Conservation (phyloP, 2,113 vertebrate genomes). For the Plecotus auritus region DNA sequence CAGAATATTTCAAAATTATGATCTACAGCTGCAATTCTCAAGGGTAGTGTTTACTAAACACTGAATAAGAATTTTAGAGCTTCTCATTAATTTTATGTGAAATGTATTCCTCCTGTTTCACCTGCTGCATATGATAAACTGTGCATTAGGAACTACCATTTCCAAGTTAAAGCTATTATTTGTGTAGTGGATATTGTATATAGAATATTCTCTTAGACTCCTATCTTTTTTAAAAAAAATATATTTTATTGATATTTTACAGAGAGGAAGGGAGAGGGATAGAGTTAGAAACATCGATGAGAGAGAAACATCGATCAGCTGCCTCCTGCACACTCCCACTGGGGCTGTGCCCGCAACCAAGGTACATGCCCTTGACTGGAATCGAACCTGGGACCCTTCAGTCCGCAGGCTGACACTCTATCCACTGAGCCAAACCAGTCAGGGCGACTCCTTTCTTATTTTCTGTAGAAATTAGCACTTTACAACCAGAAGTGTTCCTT, state of each 20-base stretch:
- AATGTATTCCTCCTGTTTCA: background rate
- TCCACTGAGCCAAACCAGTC: too few species aligned
- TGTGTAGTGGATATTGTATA: background rate
- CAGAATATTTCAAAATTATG: background rate
- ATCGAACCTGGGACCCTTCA: too few species aligned
- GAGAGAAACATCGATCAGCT: too few species aligned
- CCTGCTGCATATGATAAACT: background rate
- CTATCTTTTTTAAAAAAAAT: too few species aligned
- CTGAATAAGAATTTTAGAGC: background rate
- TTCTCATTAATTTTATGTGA: background rate
- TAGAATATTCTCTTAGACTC: background rate
- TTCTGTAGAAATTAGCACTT: background rate
- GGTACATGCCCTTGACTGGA: too few species aligned
- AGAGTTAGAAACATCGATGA: too few species aligned
- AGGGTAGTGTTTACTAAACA: background rate
- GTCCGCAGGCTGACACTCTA: too few species aligned
- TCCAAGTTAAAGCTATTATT: background rate
- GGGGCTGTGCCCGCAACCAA: too few species aligned
- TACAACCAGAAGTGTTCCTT: background rate
- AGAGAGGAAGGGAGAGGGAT: too few species aligned
- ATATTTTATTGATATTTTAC: too few species aligned
- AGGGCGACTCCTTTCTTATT: too few species aligned
- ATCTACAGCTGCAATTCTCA: background rate
- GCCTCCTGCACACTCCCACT: too few species aligned
- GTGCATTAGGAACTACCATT: background rate